Evolutionary conservation across 2,888 invertebrate species (phyloP), one percentile per base, ranked within the genome.

Genomic region (Phyllotreta cruciferae): DNA sequence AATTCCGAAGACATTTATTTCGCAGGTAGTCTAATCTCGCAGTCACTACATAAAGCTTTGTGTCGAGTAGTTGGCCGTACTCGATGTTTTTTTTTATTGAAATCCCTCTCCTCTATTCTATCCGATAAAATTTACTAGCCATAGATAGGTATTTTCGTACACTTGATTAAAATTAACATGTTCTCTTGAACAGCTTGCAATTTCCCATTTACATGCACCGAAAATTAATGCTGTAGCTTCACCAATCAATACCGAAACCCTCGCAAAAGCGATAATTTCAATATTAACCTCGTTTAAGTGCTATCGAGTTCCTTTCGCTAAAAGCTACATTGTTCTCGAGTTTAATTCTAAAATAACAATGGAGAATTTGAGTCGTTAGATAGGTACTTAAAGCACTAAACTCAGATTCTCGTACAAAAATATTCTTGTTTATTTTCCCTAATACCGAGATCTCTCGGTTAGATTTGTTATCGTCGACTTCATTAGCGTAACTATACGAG

Each of bases 211-310:
- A 24, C 24, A 24, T 24, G 24, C 24, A 24, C 24, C 24, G 44
- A 42, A 55, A 55, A 55, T 34, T 42, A 70, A 69, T 69, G 67
- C 70, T 69, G 67, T 66, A 66, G 68, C 68, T 64, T 66, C 70
- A 24, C 68, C 63, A 63, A 70, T 71, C 70, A 64, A 72, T 70
- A 71, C 64, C 64, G 66, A 69, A 70, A 66, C 66, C 63, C 66
- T 66, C 64, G 66, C 70, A 68, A 68, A 70, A 70, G 67, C 67
- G 70, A 70, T 70, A 70, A 69, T 68, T 70, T 68, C 67, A 66
- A 67, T 69, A 70, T 72, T 70, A 69, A 69, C 71, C 68, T 66
- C 56, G 67, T 67, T 70, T 67, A 70, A 69, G 68, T 68, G 66
- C 68, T 69, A 70, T 71, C 67, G 64, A 66, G 67, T 65, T 67